Evolutionary conservation across 2,888 invertebrate species (phyloP), one percentile per base, ranked within the genome.

Genomic region (Erynnis tages): DNA sequence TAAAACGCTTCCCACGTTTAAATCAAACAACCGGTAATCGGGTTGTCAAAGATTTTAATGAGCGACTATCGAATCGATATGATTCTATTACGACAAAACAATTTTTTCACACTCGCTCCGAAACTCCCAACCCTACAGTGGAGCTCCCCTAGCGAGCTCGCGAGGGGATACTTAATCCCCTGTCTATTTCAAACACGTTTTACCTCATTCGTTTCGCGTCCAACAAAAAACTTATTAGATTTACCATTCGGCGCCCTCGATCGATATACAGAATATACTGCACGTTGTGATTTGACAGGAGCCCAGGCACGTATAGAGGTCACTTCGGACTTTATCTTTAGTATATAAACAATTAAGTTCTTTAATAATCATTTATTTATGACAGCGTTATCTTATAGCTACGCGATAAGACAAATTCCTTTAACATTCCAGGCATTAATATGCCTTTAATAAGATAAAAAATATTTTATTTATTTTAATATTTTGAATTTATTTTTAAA

Each of bases 131-230:
- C n/a, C n/a, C n/a, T n/a, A n/a, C n/a, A n/a, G n/a, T n/a, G n/a
- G n/a, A n/a, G n/a, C n/a, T n/a, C n/a, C n/a, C n/a, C n/a, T n/a
- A n/a, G n/a, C n/a, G n/a, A n/a, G n/a, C n/a, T n/a, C 63, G 65
- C 70, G 70, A 77, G 82, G 86, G 87, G 86, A 79, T 76, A 82
- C 78, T 79, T 88, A 87, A 88, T 86, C 88, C 88, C 84, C 85
- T 81, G 88, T 86, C 88, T 86, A 86, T 87, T 84, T 86, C 85
- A 82, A 87, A 89, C 88, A 88, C 87, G 87, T 88, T 87, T 86
- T 79, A 84, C 86, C 79, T 87, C 87, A 87, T 86, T 84, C 86
- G 81, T 81, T 82, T 79, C 79, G 79, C 82, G 80, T 76, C 76
- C 75, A 69, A 85, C 75, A 86, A 88, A 88, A 87, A 82, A 79